Evolutionary conservation across 1,140 invertebrate genomes (phyloP).

Genomic region (Orussus abietinus): DNA sequence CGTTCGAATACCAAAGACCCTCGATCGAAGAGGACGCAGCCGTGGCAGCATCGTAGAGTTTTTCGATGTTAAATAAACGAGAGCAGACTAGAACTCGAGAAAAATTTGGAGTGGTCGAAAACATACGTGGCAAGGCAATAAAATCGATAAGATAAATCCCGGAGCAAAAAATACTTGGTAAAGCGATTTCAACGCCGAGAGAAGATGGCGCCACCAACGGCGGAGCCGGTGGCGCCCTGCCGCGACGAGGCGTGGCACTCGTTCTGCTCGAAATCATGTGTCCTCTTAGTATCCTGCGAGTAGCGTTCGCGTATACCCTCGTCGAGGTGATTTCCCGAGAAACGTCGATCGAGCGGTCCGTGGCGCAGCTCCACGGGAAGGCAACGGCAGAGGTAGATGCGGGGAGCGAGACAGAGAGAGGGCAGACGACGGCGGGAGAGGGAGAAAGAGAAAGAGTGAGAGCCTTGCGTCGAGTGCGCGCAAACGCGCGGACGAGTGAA

Average conservation of each 20-base stretch:
- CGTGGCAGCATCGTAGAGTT: no score
- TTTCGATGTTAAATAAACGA: no score
- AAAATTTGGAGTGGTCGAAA: no score
- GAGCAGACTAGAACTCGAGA: no score
- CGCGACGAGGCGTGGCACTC: conserved; percentile 16
- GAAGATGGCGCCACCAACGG: no score
- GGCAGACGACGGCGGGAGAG: conserved; percentile 14
- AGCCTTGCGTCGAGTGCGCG: conserved; percentile 3
- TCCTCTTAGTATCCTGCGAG: conserved; percentile 37
- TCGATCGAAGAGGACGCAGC: no score
- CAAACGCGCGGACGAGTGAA: conserved; percentile 7
- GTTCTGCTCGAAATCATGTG: conserved; percentile 29
- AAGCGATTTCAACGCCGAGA: neutral
- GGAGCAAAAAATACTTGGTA: neutral
- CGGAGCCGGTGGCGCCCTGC: conserved; percentile 23
- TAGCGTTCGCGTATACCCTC: neutral
- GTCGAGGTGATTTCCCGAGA: conserved; percentile 13
- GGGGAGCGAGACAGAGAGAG: conserved; percentile 19
- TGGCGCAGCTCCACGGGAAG: conserved; percentile 7
- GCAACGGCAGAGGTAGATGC: conserved; percentile 10
- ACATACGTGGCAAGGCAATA: no score
- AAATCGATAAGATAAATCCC: neutral
- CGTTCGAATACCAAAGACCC: no score
- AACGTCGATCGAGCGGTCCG: neutral
- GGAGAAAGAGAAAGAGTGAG: conserved; percentile 18